These are phyloP conservation scores for Deroplatys truncata DNA, from an alignment of 2,888 invertebrate genomes.

Conservation along the genomic window DNA sequence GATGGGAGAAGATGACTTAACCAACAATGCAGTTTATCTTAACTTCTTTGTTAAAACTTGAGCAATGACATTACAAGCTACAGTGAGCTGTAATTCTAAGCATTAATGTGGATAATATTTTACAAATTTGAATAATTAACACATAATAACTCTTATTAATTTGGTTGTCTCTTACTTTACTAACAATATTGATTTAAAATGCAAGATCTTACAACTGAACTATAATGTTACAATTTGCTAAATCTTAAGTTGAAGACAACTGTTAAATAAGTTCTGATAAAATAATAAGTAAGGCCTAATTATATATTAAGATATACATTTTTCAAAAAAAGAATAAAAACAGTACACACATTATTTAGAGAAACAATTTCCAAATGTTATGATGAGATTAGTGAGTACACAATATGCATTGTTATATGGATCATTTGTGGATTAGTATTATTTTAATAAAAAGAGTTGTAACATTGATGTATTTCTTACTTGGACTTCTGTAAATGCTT, in stretches of 20 bases:
- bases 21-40: neutral
- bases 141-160: neutral
- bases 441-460: neutral
- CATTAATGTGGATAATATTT: neutral
- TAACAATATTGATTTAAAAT: neutral
- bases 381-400: neutral
- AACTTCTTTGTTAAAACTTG: conserved; percentile 6
- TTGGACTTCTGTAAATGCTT: neutral
- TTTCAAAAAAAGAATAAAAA: neutral
- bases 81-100: neutral
- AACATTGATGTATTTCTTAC: neutral
- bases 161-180: neutral
- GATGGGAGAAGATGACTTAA: neutral
- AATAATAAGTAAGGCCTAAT: neutral
- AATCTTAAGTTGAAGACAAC: neutral
- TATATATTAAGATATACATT: neutral
- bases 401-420: neutral
- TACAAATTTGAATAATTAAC: neutral
- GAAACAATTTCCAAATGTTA: neutral
- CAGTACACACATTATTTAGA: neutral
- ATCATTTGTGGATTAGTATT: neutral
- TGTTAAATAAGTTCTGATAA: neutral
- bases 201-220: neutral
- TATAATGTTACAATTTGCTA: neutral
- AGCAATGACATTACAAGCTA: neutral